A percentile compares a stretch with the other conserved stretches of the same genome.
phyloP scores from a whole-genome alignment of 2,888 invertebrate species.

The Arge pagana region DNA sequence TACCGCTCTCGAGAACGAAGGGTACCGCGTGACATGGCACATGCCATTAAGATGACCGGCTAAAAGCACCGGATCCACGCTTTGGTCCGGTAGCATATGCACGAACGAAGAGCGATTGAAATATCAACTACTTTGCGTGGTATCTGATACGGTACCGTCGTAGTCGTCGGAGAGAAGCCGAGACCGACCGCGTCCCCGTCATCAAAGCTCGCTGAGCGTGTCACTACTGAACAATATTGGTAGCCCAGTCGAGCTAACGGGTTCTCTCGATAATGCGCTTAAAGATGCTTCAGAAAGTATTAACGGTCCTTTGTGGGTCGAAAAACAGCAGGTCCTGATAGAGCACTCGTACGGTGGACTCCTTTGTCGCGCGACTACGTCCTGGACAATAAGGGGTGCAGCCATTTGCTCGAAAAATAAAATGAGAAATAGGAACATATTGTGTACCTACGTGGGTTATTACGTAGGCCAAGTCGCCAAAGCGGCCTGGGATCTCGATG shows the following conservation, averaged over 20 bases:
- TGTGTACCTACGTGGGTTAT: constrained; percentile 23
- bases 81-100: too few species aligned
- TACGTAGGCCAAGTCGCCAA: constrained; percentile 2
- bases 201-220: constrained; percentile 15
- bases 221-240: constrained; percentile 24
- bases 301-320: constrained; percentile 33
- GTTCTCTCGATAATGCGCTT: constrained; percentile 11
- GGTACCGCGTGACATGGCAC: too few species aligned
- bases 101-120: too few species aligned
- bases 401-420: constrained; percentile 39
- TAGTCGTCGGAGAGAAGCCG: too few species aligned
- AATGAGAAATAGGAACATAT: constrained; percentile 42
- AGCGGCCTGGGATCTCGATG: not conserved
- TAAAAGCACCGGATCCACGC: too few species aligned
- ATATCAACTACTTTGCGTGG: too few species aligned
- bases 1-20: too few species aligned
- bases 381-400: constrained; percentile 39
- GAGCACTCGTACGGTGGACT: constrained; percentile 27
- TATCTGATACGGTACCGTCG: too few species aligned
- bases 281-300: constrained; percentile 24
- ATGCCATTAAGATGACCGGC: too few species aligned
- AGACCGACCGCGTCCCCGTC: constrained; percentile 10
- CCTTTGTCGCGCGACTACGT: constrained; percentile 34
- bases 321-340: constrained; percentile 29
- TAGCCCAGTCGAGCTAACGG: constrained; percentile 16